Conservation (phyloP, 2,888 invertebrate species). For the Notodonta ziczac region DNA sequence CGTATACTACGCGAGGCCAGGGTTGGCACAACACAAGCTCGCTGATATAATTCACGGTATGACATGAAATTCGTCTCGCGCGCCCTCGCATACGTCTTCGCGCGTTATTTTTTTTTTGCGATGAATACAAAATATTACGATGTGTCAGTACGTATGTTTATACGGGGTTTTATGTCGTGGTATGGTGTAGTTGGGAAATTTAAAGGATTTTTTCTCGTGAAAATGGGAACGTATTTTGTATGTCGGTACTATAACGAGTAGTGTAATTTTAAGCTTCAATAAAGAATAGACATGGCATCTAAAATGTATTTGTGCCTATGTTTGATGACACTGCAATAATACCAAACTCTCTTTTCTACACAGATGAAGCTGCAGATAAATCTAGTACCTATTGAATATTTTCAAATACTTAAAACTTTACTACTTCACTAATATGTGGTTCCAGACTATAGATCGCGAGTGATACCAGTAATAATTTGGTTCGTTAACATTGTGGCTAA, state of each 20-base stretch:
- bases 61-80: conserved; percentile 44
- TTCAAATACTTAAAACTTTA: no score
- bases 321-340: no score
- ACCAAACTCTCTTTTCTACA: no score
- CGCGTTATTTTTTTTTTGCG: conserved; percentile 51
- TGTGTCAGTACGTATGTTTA: conserved; percentile 16
- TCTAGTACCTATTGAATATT: no score
- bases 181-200: not conserved
- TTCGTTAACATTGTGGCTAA: no score
- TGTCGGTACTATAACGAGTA: no score
- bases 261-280: not conserved
- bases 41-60: conserved; percentile 38
- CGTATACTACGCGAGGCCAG: conserved; percentile 35
- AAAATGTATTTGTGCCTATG: no score
- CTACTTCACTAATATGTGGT: no score
- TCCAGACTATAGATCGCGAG: no score
- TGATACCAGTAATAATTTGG: no score
- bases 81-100: conserved; percentile 41
- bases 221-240: not conserved
- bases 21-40: conserved; percentile 10
- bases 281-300: not conserved
- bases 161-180: conserved; percentile 1
- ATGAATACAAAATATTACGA: conserved; percentile 33
- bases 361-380: no score
- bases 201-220: not conserved